Evolutionary conservation across 2,888 invertebrate genomes (phyloP).

Genomic region (Hyles lineata): DNA sequence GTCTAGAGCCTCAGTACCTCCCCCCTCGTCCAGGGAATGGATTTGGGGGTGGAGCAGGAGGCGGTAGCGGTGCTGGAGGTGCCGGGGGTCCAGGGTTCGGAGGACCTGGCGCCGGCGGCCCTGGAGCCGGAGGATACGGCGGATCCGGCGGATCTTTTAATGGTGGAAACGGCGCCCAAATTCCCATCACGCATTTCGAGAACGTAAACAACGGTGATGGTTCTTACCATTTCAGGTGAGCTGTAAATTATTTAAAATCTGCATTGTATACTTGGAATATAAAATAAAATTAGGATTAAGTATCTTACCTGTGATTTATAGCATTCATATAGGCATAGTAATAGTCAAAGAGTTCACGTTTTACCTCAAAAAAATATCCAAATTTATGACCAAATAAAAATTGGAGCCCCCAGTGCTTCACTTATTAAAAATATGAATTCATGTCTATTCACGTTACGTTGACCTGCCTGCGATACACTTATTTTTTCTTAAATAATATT

Average conservation of each 20-base stretch:
- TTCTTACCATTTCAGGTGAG: slow-evolving; percentile 86
- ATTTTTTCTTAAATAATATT: no score
- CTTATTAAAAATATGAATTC: no score
- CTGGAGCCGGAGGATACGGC: slow-evolving; percentile 49
- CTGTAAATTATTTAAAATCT: not conserved
- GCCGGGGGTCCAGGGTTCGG: slow-evolving; percentile 45
- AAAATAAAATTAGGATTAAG: no score
- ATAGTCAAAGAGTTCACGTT: no score
- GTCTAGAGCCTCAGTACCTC: slow-evolving; percentile 55
- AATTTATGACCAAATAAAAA: no score
- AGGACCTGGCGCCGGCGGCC: slow-evolving; percentile 38
- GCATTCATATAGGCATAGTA: no score
- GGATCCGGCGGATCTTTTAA: slow-evolving; percentile 55
- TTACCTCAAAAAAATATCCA: no score
- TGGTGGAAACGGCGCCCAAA: slow-evolving; percentile 67
- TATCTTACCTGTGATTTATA: no score
- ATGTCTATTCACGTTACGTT: no score
- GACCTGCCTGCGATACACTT: no score
- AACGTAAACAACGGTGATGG: slow-evolving; percentile 88
- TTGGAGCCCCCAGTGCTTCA: no score
- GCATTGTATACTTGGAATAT: no score
- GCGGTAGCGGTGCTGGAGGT: slow-evolving; percentile 48
- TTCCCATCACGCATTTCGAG: slow-evolving; percentile 86
- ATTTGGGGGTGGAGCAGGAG: slow-evolving; percentile 45
- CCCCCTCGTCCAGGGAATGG: slow-evolving; percentile 52